Percentiles rank a stretch among this genome's conserved stretches.
Evolutionary conservation across 1,140 invertebrate species (phyloP).

Genomic region (Sipha flava): DNA sequence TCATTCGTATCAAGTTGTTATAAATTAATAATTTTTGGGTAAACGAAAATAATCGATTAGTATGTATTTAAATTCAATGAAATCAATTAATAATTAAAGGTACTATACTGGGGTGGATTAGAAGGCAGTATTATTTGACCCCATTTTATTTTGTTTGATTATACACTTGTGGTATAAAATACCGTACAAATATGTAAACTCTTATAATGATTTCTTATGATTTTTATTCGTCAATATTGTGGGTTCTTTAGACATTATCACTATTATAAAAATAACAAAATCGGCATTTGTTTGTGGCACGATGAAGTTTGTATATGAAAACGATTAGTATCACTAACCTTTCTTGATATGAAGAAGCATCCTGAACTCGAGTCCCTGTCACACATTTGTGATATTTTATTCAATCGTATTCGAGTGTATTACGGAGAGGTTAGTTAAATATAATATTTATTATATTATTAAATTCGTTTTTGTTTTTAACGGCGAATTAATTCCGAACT

Average conservation of each 20-base stretch:
- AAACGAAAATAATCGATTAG: not conserved
- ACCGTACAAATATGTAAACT: no score
- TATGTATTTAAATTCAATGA: not conserved
- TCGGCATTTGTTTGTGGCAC: not conserved
- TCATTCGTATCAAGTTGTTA: not conserved
- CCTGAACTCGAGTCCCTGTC: slow-evolving; percentile 38
- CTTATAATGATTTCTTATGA: no score
- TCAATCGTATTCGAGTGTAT: not conserved
- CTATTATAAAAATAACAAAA: no score
- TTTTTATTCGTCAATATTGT: no score
- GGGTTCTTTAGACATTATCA: no score
- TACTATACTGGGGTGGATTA: no score
- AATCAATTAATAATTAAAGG: no score
- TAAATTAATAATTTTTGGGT: not conserved
- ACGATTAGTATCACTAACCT: slow-evolving; percentile 33
- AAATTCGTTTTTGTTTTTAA: not conserved
- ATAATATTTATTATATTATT: no score
- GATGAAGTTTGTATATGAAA: not conserved
- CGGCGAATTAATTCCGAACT: not conserved
- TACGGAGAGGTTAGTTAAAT: no score
- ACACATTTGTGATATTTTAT: slow-evolving; percentile 35
- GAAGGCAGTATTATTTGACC: not conserved
- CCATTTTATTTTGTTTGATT: not conserved
- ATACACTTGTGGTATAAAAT: no score
- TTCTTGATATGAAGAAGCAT: slow-evolving; percentile 39